Evolutionary conservation across 2,797 vertebrate genomes (phyloP), one percentile per base, ranked within the genome.

Genomic region (Chloroceryle inda): DNA sequence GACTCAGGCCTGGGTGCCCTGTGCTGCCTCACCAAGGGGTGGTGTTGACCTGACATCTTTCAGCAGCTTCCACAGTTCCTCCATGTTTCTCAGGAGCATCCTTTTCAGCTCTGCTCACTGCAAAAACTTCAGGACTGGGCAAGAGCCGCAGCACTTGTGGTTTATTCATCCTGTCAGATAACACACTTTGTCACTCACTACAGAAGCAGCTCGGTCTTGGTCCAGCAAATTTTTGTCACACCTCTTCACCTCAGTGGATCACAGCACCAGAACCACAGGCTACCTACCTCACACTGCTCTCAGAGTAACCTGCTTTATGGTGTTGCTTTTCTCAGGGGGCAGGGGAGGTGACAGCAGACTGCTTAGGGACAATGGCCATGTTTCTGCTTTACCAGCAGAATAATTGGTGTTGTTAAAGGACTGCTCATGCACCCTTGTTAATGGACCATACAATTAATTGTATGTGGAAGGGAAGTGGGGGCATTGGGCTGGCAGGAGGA

Each of bases 101-200:
- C 18, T 81, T 38, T 35, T 82, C 24, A 67, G 9, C 26, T 72
- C 37, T 13, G 22, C 22, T 75, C 37, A 9, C 23, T 29, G 40
- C 6, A 27, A 61, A 78, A 56, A 15, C 15, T 22, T 44, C 13
- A 63, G 22, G 67, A 75, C 35, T 3, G 19, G 33, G 44, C 24
- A 72, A 44, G 45, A 62, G 33, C 35, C 40, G 42, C 67, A 74
- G 38, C 9, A 47, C 9, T 7, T 7, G 11, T 5, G 27, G 44
- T 1, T 4, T 33, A 15, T 23, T n/a, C 22, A 18, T 22, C 22
- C n/a, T 1, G 1, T 22, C 0, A 1, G 52, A 75, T 37, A 59
- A 69, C 0, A 1, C 2, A 2, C 40, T 64, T 37, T 37, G 7
- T 4, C 2, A 1, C 15, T 85, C 23, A 4, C 33, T 11, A 20